Evolutionary conservation across 2,113 vertebrate species (phyloP).

Genomic region (Mixornis gularis): DNA sequence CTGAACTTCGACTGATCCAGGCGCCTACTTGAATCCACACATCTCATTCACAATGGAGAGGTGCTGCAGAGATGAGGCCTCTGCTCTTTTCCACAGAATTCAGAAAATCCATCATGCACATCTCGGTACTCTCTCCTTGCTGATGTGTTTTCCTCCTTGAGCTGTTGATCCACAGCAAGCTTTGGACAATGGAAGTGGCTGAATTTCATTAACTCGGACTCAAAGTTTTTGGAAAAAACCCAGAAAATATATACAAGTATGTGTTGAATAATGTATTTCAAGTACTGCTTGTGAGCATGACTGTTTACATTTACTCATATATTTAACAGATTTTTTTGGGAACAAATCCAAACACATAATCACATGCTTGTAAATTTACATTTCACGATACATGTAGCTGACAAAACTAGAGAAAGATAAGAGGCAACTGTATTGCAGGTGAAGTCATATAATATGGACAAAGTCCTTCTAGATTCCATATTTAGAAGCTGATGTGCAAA

Average conservation of each 20-base stretch:
- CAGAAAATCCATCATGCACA: neutral
- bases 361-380: neutral
- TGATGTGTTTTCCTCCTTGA: neutral
- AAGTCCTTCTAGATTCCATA: neutral
- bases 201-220: neutral
- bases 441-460: neutral
- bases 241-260: neutral
- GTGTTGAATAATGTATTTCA: neutral
- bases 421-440: neutral
- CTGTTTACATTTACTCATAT: neutral
- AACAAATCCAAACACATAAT: neutral
- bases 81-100: neutral
- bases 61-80: neutral
- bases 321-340: neutral
- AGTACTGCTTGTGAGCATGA: neutral
- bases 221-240: neutral
- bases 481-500: neutral
- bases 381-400: neutral
- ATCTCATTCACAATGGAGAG: neutral
- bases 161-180: neutral
- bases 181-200: neutral
- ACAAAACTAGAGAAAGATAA: neutral
- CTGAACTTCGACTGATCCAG: neutral
- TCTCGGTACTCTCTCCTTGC: accelerated
- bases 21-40: neutral